These are phyloP conservation scores for Asobara japonica DNA, from an alignment of 1,140 invertebrate genomes.

Conservation along the genomic window DNA sequence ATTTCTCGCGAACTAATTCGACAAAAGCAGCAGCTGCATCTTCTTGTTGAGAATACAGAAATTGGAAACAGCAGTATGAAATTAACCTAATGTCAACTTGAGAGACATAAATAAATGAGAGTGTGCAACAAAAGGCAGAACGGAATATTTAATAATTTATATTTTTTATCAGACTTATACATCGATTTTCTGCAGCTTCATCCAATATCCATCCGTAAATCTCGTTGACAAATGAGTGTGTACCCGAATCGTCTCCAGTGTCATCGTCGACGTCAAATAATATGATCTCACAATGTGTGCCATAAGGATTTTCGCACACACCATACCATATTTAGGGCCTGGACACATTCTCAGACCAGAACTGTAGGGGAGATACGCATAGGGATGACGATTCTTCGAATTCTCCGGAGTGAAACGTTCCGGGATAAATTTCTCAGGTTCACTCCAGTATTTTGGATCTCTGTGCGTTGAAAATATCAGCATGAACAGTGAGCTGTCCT, in stretches of 20 bases:
- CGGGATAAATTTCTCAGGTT: conserved; percentile 77
- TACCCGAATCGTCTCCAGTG: neutral
- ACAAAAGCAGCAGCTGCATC: too few relatives aligned
- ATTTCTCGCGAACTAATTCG: too few relatives aligned
- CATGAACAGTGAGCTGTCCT: conserved; percentile 37
- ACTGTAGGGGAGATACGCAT: conserved; percentile 69
- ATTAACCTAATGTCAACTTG: too few relatives aligned
- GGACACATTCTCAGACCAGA: conserved; percentile 68
- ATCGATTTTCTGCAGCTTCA: neutral
- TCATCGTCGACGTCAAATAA: neutral
- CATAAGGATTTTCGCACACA: neutral
- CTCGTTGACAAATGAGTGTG: neutral
- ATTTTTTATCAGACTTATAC: neutral
- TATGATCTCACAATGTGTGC: neutral
- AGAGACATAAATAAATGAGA: too few relatives aligned
- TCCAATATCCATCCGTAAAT: neutral
- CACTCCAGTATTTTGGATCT: conserved; percentile 68
- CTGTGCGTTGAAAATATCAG: conserved; percentile 63
- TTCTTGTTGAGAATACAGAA: too few relatives aligned
- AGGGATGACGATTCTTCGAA: conserved; percentile 53
- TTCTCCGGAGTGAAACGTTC: conserved; percentile 72
- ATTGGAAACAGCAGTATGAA: too few relatives aligned
- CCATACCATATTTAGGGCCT: neutral
- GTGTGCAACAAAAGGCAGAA: too few relatives aligned
- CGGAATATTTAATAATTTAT: neutral